These are phyloP conservation scores for Gobio occitaniae DNA, from an alignment of 2,797 vertebrate genomes.

Conservation along the genomic window DNA sequence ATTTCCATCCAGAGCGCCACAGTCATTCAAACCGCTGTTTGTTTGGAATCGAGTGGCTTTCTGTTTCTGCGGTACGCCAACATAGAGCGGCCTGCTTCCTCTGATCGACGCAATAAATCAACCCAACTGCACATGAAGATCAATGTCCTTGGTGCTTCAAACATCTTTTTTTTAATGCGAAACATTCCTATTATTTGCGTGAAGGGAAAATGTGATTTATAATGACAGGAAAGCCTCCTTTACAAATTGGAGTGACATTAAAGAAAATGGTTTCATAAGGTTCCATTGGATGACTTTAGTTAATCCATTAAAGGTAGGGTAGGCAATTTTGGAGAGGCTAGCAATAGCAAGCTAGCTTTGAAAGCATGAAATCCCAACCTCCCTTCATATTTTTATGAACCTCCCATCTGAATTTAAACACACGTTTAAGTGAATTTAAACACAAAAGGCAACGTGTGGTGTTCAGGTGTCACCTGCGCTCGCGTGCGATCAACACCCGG, in stretches of 20 bases:
- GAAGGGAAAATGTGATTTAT: not conserved
- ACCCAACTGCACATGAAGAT: not conserved
- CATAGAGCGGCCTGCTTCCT: not conserved
- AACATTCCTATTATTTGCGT: not conserved
- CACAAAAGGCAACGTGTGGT: no score
- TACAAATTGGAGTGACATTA: not conserved
- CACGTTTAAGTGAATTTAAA: no score
- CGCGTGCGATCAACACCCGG: no score
- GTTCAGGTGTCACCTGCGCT: no score
- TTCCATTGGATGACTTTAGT: not conserved
- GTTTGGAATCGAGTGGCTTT: constrained; percentile 29
- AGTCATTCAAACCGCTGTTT: constrained; percentile 35
- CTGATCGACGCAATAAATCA: not conserved
- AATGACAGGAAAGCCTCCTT: not conserved
- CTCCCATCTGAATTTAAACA: no score
- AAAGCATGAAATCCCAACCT: not conserved
- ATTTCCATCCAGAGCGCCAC: constrained; percentile 31
- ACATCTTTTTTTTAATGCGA: not conserved
- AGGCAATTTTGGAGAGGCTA: not conserved
- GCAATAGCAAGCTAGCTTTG: not conserved
- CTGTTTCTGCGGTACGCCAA: not conserved
- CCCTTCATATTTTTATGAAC: no score
- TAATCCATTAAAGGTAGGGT: not conserved
- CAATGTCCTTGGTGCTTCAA: not conserved
- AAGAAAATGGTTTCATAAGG: not conserved